phyloP scores from a whole-genome alignment of 1,140 invertebrate genomes.

The Danaus plexippus region DNA sequence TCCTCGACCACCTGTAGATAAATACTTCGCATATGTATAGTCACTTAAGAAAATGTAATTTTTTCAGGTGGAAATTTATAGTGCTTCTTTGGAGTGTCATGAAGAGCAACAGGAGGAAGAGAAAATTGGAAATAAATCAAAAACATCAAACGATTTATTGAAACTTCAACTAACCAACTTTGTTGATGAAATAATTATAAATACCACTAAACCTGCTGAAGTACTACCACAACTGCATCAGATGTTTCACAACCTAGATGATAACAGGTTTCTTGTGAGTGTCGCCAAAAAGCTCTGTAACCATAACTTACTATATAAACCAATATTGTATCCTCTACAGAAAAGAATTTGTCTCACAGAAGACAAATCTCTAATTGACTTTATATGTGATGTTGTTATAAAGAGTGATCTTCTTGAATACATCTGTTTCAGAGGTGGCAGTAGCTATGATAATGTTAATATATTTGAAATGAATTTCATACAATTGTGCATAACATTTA shows the following conservation, averaged over 20 bases:
- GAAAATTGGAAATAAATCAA: constrained; percentile 5
- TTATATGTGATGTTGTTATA: constrained; percentile 41
- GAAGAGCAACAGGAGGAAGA: no score
- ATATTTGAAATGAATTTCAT: constrained; percentile 44
- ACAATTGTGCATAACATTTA: constrained; percentile 48
- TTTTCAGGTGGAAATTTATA: constrained; percentile 26
- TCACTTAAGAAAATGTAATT: not conserved
- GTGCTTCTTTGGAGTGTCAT: constrained; percentile 13
- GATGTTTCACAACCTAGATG: constrained; percentile 47
- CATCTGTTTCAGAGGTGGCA: constrained; percentile 46
- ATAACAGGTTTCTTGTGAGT: constrained; percentile 40
- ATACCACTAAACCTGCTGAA: constrained; percentile 19
- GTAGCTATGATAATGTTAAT: constrained; percentile 41
- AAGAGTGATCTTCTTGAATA: constrained; percentile 60
- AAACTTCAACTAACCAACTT: constrained; percentile 41
- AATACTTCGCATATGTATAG: no score
- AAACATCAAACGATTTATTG: constrained; percentile 43
- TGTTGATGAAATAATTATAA: constrained; percentile 26
- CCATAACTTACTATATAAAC: constrained; percentile 42
- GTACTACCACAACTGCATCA: constrained; percentile 31
- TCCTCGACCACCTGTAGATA: no score
- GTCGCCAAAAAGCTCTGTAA: constrained; percentile 40
- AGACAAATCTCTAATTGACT: constrained; percentile 29
- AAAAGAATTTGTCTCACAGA: constrained; percentile 35
- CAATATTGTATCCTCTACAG: constrained; percentile 47